Evolutionary conservation across 2,888 invertebrate species (phyloP), one percentile per base, ranked within the genome.

Genomic region (Eristalis arbustorum): DNA sequence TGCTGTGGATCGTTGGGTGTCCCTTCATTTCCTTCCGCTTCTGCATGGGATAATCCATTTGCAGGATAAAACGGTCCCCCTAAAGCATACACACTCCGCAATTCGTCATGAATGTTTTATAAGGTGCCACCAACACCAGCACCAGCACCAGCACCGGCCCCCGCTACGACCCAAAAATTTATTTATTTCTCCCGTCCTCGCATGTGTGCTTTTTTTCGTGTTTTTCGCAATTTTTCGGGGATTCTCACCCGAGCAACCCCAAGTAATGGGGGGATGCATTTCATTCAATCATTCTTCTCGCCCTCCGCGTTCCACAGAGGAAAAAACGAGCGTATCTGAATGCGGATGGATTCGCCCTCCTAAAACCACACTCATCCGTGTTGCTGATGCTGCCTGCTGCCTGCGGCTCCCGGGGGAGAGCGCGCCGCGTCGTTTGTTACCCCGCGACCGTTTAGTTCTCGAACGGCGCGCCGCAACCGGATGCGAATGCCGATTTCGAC

Each of bases 71-170:
- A 71, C 66, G 63, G 25, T 72, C 71, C 23, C 64, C 73, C 62
- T 56, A 62, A 77, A 40, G 62, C 74, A 68, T 40, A 71, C 67
- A 63, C 81, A 73, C 81, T 81, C 68, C 63, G 64, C 72, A 85
- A 81, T 77, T 85, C 85, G 77, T 85, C 81, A 82, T 85, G 85
- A 85, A 85, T 85, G 82, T 82, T 85, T 82, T 85, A 85, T 78
- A 78, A 82, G 82, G 73, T 77, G 62, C 72, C 72, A 14, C 82
- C 77, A 18, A 8, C 77, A 31, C 64, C 77, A 8, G 18, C 77
- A 31, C 69, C 59, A 68, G 37, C 68, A 10, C 37, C 10, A 1
- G 1, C 34, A 31, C 61, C 57, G 68, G 37, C 68, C 10, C 11
- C 2, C 37, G 34, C 10, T 34, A 80, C 56, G 57, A 57, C 28